phyloP scores from a whole-genome alignment of 2,797 vertebrate genomes.

The Neopelma chrysocephalum region DNA sequence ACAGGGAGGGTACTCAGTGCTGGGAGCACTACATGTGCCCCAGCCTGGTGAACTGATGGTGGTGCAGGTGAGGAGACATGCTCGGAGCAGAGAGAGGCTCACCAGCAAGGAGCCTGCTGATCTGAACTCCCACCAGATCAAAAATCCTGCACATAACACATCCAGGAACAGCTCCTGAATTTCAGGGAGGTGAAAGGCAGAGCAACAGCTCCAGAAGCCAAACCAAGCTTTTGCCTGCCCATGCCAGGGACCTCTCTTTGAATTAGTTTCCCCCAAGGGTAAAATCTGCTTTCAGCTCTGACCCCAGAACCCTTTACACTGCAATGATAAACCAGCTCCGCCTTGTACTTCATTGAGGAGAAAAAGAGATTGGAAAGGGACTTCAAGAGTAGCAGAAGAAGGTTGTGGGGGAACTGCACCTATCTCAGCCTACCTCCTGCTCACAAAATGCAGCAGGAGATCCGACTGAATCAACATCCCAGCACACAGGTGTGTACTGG shows the following conservation, averaged over 20 bases:
- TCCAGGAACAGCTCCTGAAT: background rate
- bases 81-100: background rate
- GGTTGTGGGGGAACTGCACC: background rate
- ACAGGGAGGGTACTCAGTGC: rapidly evolving
- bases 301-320: background rate
- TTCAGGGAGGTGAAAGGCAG: background rate
- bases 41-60: background rate
- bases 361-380: background rate
- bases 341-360: background rate
- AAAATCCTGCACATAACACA: background rate
- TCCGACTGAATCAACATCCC: background rate
- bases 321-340: background rate
- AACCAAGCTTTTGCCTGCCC: background rate
- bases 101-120: background rate
- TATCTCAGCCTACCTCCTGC: background rate
- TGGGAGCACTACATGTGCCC: background rate
- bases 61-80: background rate
- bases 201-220: background rate
- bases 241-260: background rate
- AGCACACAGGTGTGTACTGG: background rate
- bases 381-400: background rate
- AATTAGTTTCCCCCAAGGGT: background rate
- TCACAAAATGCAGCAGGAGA: background rate
- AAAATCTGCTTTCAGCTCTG: background rate
- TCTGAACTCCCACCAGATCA: background rate